Percentiles rank a stretch among this genome's conserved stretches.
Evolutionary conservation across 2,113 vertebrate species (phyloP).

Genomic region (Pituophis catenifer): DNA sequence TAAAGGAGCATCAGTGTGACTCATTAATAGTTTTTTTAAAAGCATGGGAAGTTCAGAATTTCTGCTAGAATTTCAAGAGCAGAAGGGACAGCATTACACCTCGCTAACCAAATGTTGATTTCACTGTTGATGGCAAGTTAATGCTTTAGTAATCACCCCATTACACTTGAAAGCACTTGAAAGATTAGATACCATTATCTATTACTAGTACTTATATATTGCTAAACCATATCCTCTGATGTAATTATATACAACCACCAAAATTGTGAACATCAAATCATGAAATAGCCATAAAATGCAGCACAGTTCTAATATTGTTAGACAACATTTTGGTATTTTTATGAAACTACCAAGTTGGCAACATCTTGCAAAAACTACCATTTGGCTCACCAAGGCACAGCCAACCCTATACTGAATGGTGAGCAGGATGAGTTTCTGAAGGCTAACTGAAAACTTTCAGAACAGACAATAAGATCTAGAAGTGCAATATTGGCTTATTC

Average conservation of each 20-base stretch:
- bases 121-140: not conserved
- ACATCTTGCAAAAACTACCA: not conserved
- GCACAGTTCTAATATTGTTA: not conserved
- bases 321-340: not conserved
- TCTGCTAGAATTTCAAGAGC: not conserved
- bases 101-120: not conserved
- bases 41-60: not conserved
- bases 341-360: not conserved
- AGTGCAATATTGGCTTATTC: not conserved
- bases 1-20: slow-evolving; percentile 13
- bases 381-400: not conserved
- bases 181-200: not conserved
- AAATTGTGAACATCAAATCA: not conserved
- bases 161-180: not conserved
- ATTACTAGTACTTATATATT: not conserved
- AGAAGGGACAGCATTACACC: not conserved
- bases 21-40: not conserved
- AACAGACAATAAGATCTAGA: not conserved
- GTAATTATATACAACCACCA: not conserved
- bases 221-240: not conserved
- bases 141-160: not conserved
- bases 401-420: not conserved
- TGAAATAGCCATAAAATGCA: not conserved
- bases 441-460: not conserved
- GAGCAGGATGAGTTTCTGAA: not conserved